These are phyloP conservation scores for Drosophila guanche DNA, from an alignment of 1,140 invertebrate species.

Conservation along the genomic window DNA sequence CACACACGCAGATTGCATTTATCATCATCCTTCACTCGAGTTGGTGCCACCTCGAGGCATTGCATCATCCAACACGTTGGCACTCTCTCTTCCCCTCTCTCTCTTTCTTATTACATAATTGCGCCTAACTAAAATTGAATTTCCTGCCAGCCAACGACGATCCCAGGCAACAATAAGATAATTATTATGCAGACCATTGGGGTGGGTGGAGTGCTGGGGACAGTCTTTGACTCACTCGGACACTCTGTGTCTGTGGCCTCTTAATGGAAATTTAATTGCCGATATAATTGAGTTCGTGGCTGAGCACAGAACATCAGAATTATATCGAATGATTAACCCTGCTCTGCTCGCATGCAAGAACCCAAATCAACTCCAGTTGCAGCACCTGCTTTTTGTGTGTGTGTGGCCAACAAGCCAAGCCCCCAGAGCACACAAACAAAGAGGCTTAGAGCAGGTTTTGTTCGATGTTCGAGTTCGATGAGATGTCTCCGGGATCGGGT, in stretches of 20 bases:
- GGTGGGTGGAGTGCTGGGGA: no score
- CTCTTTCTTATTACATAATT: constrained; percentile 65
- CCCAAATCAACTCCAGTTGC: constrained; percentile 2
- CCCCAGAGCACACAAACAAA: background rate
- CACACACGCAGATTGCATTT: no score
- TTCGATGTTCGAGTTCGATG: no score
- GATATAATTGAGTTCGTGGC: constrained; percentile 33
- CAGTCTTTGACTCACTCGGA: no score
- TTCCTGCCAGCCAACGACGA: constrained; percentile 33
- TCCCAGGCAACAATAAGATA: constrained; percentile 50
- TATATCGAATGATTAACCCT: constrained; percentile 61
- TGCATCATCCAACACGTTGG: no score
- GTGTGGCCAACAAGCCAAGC: constrained; percentile 19
- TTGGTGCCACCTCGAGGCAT: no score
- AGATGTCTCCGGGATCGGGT: no score
- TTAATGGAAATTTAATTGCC: constrained; percentile 68
- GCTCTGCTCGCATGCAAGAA: background rate
- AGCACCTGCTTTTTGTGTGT: constrained; percentile 27
- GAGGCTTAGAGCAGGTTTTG: no score
- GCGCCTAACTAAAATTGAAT: constrained; percentile 69
- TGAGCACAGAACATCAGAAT: constrained; percentile 34
- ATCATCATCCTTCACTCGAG: no score
- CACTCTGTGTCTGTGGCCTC: background rate
- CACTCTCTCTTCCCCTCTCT: background rate
- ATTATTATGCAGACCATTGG: constrained; percentile 32